Evolutionary conservation across 2,888 invertebrate genomes (phyloP), one percentile per base, ranked within the genome.

Genomic region (Habroteleia sp.): DNA sequence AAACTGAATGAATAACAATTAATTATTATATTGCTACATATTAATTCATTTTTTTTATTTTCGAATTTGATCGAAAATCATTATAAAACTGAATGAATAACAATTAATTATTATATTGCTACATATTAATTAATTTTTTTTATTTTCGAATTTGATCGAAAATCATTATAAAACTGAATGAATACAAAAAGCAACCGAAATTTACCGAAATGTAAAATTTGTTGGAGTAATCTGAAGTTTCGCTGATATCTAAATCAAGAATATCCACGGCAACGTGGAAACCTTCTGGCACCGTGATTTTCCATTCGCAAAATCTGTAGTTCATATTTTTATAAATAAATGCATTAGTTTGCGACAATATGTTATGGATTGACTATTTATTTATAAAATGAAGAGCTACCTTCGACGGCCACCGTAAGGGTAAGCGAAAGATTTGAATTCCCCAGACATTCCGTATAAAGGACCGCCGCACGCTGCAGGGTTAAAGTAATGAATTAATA

Each of bases 361-460:
- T n/a, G n/a, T n/a, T n/a, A n/a, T n/a, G n/a, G n/a, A n/a, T n/a
- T n/a, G n/a, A n/a, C n/a, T n/a, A n/a, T n/a, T n/a, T n/a, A n/a
- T n/a, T 37, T 25, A 33, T 8, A 33, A 31, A 23, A 13, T 25
- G 23, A 7, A n/a, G 39, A 6, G 31, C 37, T 75, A 85, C 85
- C 79, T 83, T 1, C 79, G 29, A 16, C 56, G 50, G 3, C 65
- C 54, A 7, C 78, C 72, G 8, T 73, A 14, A 0, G 95, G 96
- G 89, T 95, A 97, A 6, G 93, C 93, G 0, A 94, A 93, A 6
- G 94, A 92, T 39, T 91, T 90, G 35, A 96, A 91, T 60, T 90
- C 90, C 0, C 97, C 97, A 35, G 91, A 90, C 8, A 92, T 88
- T 0, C 91, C 91, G 3, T 89, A 90, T 0, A 95, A 81, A 0